Evolutionary conservation across 2,888 invertebrate genomes (phyloP).

Genomic region (Tipula unca): DNA sequence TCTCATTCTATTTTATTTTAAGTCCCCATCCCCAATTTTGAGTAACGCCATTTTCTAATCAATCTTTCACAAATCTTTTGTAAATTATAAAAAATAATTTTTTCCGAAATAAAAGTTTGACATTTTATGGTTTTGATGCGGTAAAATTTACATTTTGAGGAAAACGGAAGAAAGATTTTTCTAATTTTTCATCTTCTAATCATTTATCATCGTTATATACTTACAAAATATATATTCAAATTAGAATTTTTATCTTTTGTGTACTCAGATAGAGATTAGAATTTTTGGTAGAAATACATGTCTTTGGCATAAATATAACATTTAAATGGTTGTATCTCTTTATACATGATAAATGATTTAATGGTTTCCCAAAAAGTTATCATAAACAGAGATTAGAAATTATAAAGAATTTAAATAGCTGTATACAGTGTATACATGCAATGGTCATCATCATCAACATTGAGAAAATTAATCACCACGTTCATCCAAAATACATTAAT

Average conservation of each 20-base stretch:
- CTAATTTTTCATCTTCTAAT: neutral
- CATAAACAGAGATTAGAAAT: neutral
- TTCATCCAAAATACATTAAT: neutral
- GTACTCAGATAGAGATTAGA: neutral
- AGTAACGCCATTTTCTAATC: neutral
- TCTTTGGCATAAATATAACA: constrained; percentile 1
- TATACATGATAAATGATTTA: neutral
- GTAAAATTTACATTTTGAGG: neutral
- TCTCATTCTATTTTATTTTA: too few species aligned
- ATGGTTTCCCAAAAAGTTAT: neutral
- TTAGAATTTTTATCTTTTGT: neutral
- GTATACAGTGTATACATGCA: too few species aligned
- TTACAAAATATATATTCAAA: neutral
- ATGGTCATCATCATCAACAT: neutral
- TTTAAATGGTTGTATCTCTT: neutral
- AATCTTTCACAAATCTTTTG: neutral
- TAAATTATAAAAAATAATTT: neutral
- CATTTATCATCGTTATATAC: neutral
- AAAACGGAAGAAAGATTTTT: neutral
- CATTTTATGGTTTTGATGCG: constrained; percentile 14
- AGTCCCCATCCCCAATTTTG: neutral
- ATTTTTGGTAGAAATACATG: neutral
- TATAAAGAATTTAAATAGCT: neutral
- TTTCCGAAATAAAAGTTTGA: neutral
- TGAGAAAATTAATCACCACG: neutral